Evolutionary conservation across 2,113 vertebrate genomes (phyloP), one percentile per base, ranked within the genome.

Genomic region (Orthonyx spaldingii): DNA sequence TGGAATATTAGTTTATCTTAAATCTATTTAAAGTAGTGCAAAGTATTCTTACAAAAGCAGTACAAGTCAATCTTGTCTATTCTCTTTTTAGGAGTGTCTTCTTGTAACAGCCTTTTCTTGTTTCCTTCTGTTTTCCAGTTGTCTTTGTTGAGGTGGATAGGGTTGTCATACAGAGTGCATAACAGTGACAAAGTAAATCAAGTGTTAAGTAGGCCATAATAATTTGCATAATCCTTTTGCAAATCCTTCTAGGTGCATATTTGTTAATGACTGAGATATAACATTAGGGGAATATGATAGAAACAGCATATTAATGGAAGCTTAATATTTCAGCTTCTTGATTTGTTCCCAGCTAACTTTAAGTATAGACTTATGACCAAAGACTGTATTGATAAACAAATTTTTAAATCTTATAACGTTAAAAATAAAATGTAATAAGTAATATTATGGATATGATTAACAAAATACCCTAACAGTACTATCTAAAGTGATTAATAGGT

Each of bases 191-290:
- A 91, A 95, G 52, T 84, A 89, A 89, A 95, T 95, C 89, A 82
- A 39, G 56, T 91, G 81, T 89, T 95, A 97, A 95, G 87, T 92
- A 94, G 89, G 86, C 72, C 84, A 56, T 91, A 81, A 68, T 94
- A 52, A 91, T 97, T 91, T 94, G 32, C 87, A 87, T 96, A 96
- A 95, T 94, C 91, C 57, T 87, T 87, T 84, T 87, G 50, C 69
- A 95, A 94, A 96, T 96, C 89, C 87, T 90, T 84, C 77, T 91
- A 95, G 57, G 84, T 94, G 44, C 37, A 4, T 89, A 41, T 91
- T 91, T 89, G 64, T 95, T 93, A 96, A 79, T 79, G 80, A 61
- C 44, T 92, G 61, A 68, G 64, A 52, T 66, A 56, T 64, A 74
- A 59, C 23, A 21, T 55, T 83, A 64, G 32, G 56, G 68, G 41